phyloP scores from a whole-genome alignment of 2,113 vertebrate genomes.

The Brachirus orientalis region DNA sequence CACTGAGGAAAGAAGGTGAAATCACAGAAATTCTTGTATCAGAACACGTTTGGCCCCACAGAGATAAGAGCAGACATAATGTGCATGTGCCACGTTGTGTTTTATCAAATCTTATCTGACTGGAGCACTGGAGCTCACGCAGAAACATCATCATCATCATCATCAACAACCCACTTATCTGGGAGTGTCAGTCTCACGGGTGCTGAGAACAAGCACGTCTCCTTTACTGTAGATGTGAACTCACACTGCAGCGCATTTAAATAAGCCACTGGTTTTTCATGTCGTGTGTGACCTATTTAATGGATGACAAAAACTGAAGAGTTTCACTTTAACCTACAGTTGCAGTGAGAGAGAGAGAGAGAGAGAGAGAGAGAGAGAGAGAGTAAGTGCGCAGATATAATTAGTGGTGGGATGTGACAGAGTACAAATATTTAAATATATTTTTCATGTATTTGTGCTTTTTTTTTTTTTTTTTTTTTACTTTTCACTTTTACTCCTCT shows the following conservation, averaged over 20 bases:
- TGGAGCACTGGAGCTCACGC: not conserved
- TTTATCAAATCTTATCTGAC: constrained; percentile 15
- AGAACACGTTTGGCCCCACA: too few species aligned
- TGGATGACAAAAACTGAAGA: constrained; percentile 5
- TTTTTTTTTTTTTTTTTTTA: too few species aligned
- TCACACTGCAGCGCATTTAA: constrained; percentile 8
- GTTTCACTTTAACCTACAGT: not conserved
- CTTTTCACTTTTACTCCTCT: too few species aligned
- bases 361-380: too few species aligned
- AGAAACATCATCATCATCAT: constrained; percentile 1
- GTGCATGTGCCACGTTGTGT: constrained; percentile 1
- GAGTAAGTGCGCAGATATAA: too few species aligned
- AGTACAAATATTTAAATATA: too few species aligned
- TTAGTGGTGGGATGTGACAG: not conserved
- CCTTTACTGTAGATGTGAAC: not conserved
- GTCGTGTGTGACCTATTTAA: not conserved
- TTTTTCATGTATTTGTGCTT: too few species aligned
- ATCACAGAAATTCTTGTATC: not conserved
- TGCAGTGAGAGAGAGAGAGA: too few species aligned
- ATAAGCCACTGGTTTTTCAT: constrained; percentile 10
- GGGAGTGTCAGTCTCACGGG: constrained; percentile 7
- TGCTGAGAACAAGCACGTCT: not conserved
- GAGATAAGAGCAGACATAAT: not conserved
- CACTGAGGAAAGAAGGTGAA: constrained; percentile 13
- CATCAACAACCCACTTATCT: not conserved